Conservation (phyloP, 2,888 invertebrate genomes). For the Lasiommata megera region DNA sequence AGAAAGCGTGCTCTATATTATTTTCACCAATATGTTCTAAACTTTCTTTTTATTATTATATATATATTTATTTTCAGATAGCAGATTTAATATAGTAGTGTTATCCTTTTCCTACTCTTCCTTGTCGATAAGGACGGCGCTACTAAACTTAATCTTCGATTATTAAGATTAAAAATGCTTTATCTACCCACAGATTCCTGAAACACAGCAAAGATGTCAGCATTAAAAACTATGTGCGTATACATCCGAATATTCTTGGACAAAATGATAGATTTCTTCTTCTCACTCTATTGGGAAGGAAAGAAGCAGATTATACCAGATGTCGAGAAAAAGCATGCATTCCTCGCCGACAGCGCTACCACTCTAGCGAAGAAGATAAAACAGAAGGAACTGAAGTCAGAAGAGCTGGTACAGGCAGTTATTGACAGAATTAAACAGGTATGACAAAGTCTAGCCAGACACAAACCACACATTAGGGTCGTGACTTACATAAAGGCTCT, state of each 20-base stretch:
- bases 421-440: conserved; percentile 89
- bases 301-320: conserved; percentile 55
- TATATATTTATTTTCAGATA: too few relatives aligned
- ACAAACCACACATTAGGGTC: too few relatives aligned
- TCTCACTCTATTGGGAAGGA: conserved; percentile 66
- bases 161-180: not conserved
- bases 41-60: too few relatives aligned
- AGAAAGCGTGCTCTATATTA: too few relatives aligned
- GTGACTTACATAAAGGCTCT: too few relatives aligned
- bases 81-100: too few relatives aligned
- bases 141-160: too few relatives aligned
- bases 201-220: not conserved
- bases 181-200: not conserved
- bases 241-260: conserved; percentile 56
- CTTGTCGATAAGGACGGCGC: too few relatives aligned
- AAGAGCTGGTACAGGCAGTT: conserved; percentile 86
- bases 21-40: too few relatives aligned
- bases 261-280: conserved; percentile 61
- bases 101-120: too few relatives aligned
- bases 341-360: conserved; percentile 83
- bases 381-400: conserved; percentile 83
- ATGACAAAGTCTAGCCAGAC: too few relatives aligned
- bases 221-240: conserved; percentile 37
- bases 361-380: conserved; percentile 85
- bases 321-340: conserved; percentile 54